Evolutionary conservation across 2,888 invertebrate species (phyloP).

Genomic region (Chymomyza fuscimana): DNA sequence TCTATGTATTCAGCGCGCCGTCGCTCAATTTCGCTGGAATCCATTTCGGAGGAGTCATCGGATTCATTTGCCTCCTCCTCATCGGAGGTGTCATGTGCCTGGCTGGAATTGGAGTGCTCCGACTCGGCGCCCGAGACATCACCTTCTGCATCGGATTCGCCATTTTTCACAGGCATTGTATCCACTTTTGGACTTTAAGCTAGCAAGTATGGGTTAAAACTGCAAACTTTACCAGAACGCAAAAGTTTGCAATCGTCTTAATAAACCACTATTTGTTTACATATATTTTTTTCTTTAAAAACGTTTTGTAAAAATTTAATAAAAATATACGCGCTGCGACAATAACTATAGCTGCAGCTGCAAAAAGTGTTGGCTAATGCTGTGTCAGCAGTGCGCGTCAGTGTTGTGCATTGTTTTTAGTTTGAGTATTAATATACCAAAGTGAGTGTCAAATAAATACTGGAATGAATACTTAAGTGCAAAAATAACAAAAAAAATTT

Average conservation of each 20-base stretch:
- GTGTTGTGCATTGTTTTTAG: constrained; percentile 19
- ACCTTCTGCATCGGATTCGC: constrained; percentile 82
- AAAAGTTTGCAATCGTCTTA: neutral
- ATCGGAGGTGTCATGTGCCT: constrained; percentile 85
- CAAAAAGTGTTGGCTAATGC: constrained; percentile 48
- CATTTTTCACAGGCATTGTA: constrained; percentile 85
- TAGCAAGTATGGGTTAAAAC: neutral
- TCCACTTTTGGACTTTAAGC: neutral
- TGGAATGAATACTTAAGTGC: neutral
- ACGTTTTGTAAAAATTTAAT: neutral
- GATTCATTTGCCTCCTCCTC: constrained; percentile 87
- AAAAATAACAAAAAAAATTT: no score
- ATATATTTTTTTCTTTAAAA: neutral
- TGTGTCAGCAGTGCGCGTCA: constrained; percentile 14
- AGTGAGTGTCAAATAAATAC: neutral
- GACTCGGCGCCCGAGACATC: constrained; percentile 87
- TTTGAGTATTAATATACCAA: neutral
- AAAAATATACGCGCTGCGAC: constrained; percentile 20
- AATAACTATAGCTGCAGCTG: constrained; percentile 40
- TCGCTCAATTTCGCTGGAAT: constrained; percentile 93
- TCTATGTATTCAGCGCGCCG: constrained; percentile 90
- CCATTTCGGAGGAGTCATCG: constrained; percentile 93
- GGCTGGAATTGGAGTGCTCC: constrained; percentile 85
- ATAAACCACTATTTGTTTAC: neutral
- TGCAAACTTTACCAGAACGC: neutral